Conservation (phyloP, 2,888 invertebrate genomes). For the Achlya flavicornis region DNA sequence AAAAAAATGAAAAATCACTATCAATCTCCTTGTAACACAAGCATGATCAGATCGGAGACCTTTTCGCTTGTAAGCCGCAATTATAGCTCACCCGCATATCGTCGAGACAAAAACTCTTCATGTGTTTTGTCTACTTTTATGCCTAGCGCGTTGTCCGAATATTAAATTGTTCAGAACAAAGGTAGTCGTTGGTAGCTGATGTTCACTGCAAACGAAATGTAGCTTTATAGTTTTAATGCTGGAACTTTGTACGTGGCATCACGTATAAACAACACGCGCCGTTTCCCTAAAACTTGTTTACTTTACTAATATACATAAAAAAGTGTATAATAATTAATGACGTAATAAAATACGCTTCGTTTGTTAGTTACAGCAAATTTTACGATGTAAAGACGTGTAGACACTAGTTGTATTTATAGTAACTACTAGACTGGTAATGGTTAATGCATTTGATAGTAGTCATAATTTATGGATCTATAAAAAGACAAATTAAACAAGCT, state of each 20-base stretch:
- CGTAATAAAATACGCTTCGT: neutral
- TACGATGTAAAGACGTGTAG: neutral
- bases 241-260: neutral
- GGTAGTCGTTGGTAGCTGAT: too few species aligned
- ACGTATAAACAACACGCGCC: neutral
- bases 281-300: neutral
- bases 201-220: too few species aligned
- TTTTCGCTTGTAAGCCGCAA: too few species aligned
- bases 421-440: neutral
- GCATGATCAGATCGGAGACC: too few species aligned
- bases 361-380: slow-evolving; percentile 4
- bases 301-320: neutral
- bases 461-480: neutral
- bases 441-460: neutral
- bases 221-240: too few species aligned
- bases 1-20: too few species aligned
- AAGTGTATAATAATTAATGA: slow-evolving; percentile 2
- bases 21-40: too few species aligned
- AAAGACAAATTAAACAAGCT: neutral
- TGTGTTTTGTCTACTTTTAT: too few species aligned
- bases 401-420: neutral
- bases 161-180: too few species aligned
- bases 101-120: too few species aligned
- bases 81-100: too few species aligned
- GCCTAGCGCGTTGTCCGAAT: too few species aligned